A percentile compares a stretch with the other conserved stretches of the same genome.
Conservation (phyloP, 2,797 vertebrate genomes). For the Loriculus beryllinus region DNA sequence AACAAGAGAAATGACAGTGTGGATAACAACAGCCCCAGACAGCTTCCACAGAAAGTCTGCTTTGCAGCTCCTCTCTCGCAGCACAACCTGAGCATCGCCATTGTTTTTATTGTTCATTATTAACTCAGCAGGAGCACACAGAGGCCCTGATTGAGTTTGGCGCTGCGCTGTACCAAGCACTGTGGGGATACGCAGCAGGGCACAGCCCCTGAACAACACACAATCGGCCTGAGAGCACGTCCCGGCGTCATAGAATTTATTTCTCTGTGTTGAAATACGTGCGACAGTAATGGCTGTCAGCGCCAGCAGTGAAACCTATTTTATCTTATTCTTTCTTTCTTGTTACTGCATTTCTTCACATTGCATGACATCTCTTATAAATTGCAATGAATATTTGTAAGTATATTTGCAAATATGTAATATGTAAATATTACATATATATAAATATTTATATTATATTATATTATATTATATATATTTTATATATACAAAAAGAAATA, state of each 20-base stretch:
- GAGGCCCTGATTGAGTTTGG: neutral
- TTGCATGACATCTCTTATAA: neutral
- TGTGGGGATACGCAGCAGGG: neutral
- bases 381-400: rapidly evolving
- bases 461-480: no score
- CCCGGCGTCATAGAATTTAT: neutral
- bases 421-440: no score
- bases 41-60: neutral
- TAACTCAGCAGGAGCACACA: neutral
- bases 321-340: neutral
- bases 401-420: no score
- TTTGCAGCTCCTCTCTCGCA: neutral
- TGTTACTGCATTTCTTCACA: neutral
- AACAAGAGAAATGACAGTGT: neutral
- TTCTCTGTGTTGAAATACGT: neutral
- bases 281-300: neutral
- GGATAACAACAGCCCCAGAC: neutral
- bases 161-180: neutral
- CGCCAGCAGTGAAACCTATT: neutral
- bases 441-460: no score
- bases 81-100: neutral
- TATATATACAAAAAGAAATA: no score
- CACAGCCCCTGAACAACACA: neutral
- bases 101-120: neutral
- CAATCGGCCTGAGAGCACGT: rapidly evolving